Evolutionary conservation across 1,140 invertebrate species (phyloP), one percentile per base, ranked within the genome.

Genomic region (Trachymyrmex septentrionalis): DNA sequence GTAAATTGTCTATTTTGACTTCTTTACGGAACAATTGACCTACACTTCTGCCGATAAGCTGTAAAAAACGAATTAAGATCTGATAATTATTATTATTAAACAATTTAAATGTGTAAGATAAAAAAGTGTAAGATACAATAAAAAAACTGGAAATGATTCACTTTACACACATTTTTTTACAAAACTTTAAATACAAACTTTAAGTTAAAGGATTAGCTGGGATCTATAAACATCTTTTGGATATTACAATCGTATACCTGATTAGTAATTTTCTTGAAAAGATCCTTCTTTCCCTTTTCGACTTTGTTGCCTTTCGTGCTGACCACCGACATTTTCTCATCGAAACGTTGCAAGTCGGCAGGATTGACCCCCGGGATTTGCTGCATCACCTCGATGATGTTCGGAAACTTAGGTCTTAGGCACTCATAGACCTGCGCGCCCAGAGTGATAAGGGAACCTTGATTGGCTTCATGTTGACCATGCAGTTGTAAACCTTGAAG

Each of bases 231-330:
- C 2, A 24, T 76, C 21, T 44, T 53, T 55, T 63, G 9, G 1
- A 75, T 75, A 59, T 61, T 81, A 50, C 6, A 34, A 86, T 55
- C n/a, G 92, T 93, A 94, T 94, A 98, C 97, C 94, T 97, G 97
- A 84, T 96, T 96, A 2, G 98, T 98, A 61, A 99, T 96, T 95
- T 98, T 98, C 93, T 98, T 98, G 93, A 99, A 99, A 16, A 98
- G 95, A 93, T 99, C 98, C 91, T 98, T 98, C 93, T 98, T 98
- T 85, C 97, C 97, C 92, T 98, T 98, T 91, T 99, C 98, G 16
- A 97, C 96, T 93, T 98, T 98, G 90, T 97, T 97, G 27, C 97
- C 97, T 91, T 97, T 97, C 76, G 96, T 96, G 14, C 96, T 96
- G 48, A 96, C 95, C 4, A 96, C 96, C 12, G 97, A 94, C 92